These are phyloP conservation scores for Pseudotriccus pelzelni DNA, from an alignment of 2,797 vertebrate species.

Conservation along the genomic window DNA sequence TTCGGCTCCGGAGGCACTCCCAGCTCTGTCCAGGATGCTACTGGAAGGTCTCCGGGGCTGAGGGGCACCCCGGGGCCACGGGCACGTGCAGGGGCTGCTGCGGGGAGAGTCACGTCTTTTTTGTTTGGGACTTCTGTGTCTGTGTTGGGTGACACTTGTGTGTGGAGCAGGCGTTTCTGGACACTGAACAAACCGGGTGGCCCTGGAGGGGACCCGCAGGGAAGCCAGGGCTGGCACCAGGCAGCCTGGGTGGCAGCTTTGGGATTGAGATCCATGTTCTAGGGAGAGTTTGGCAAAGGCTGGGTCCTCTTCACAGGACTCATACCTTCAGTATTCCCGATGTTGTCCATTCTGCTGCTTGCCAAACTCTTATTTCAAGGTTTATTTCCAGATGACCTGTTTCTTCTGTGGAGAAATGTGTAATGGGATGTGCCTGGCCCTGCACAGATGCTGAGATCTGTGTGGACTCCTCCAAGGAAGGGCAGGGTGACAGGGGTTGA, in stretches of 20 bases:
- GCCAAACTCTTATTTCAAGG: neutral
- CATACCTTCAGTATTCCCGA: accelerated
- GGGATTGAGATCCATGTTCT: neutral
- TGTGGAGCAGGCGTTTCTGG: neutral
- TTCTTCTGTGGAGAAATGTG: neutral
- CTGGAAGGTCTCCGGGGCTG: neutral
- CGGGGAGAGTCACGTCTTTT: neutral
- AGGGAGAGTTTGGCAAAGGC: neutral
- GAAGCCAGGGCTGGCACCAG: neutral
- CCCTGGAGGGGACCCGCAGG: neutral
- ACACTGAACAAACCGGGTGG: accelerated
- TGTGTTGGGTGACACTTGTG: neutral
- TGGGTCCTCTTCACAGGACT: neutral
- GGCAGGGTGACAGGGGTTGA: neutral
- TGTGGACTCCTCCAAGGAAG: neutral
- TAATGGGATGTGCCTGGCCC: neutral
- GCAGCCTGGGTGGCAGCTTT: neutral
- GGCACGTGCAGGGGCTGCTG: neutral
- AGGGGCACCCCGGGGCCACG: neutral
- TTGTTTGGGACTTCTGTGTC: neutral
- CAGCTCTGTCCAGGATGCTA: neutral
- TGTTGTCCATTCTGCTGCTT: accelerated
- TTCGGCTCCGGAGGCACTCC: neutral
- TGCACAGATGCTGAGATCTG: neutral
- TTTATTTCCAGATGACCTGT: neutral